Evolutionary conservation across 2,113 vertebrate species (phyloP).

Genomic region (Bufo bufo): DNA sequence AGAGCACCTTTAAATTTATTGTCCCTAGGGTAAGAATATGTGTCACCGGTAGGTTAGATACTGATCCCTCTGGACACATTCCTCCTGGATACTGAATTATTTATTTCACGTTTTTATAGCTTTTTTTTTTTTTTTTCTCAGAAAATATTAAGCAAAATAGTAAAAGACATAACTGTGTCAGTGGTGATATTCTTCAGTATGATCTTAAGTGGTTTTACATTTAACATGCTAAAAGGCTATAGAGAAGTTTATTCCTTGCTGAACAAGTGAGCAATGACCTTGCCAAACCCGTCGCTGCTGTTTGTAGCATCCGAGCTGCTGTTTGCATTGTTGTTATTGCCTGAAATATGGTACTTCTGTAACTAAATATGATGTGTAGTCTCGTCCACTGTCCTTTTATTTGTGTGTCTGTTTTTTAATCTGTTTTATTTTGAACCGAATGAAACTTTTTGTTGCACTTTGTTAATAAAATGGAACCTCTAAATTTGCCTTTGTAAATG

Average conservation of each 20-base stretch:
- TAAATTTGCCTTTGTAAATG: not conserved
- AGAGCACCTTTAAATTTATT: not conserved
- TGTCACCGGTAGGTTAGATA: not conserved
- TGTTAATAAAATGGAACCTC: slow-evolving; percentile 73
- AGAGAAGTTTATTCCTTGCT: not conserved
- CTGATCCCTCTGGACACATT: not conserved
- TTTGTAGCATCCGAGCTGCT: slow-evolving; percentile 67
- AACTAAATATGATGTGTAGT: slow-evolving; percentile 65
- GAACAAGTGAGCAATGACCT: not conserved
- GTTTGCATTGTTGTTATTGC: slow-evolving; percentile 62
- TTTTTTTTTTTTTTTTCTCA: not conserved
- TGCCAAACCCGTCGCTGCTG: slow-evolving; percentile 63
- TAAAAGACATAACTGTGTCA: not conserved
- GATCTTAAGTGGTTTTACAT: not conserved
- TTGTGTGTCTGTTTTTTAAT: slow-evolving; percentile 46
- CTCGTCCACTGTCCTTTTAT: slow-evolving; percentile 50
- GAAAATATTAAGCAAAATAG: not conserved
- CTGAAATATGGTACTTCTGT: slow-evolving; percentile 55
- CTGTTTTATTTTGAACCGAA: slow-evolving; percentile 57
- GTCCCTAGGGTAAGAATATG: not conserved
- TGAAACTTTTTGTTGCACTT: slow-evolving; percentile 67
- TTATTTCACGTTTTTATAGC: not conserved
- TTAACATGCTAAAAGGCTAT: not conserved
- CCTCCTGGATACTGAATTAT: not conserved
- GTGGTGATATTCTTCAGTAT: not conserved